Base-by-base conservation (phyloP, 2,113 vertebrate species). In the Motacilla tschutschensis region DNA sequence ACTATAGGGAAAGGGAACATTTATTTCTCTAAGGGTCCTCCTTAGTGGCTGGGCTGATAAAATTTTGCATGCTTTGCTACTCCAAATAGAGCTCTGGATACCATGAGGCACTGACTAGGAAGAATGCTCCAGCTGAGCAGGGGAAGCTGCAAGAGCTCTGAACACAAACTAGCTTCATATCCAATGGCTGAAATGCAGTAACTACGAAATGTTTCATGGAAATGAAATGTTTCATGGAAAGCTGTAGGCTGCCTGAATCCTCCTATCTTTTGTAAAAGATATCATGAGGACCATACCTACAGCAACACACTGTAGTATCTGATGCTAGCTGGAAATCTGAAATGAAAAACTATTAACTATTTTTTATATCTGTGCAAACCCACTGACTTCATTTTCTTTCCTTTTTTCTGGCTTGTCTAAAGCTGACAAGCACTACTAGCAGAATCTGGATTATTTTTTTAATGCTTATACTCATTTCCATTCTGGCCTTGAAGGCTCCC, bases 401-500 rank as follows among this genome's bases (percentile, higher is more conserved):
- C 33, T 65, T 87, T 87, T 83, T 69, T 63, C 25, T 82, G 31
- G 43, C 55, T 84, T 73, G 67, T 84, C 38, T 74, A 40, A 84
- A 63, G 60, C 69, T 74, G 67, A 17, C 28, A 87, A 79, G 65
- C 50, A 67, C 15, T 79, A 79, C 21, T 70, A 77, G 47, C 31
- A 71, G 57, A 90, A 87, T 79, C 57, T 67, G 51, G 31, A 48
- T 74, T 85, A 31, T 77, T 87, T 92, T 91, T 80, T 10, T 57
- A 76, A 66, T 57, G 67, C 57, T 88, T 82, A 77, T 88, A 67
- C 57, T 82, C 16, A 50, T 95, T 88, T 90, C 22, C 79, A 90
- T 77, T 85, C 81, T 83, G 79, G 78, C 60, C 57, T 88, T 74
- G 72, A 86, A 89, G 89, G 50, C 31, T 93, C 92, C 89, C 92